Percentiles rank a stretch among this genome's conserved stretches.
Evolutionary conservation across 2,113 vertebrate species (phyloP).

Genomic region (Gymnocephalus cernua): DNA sequence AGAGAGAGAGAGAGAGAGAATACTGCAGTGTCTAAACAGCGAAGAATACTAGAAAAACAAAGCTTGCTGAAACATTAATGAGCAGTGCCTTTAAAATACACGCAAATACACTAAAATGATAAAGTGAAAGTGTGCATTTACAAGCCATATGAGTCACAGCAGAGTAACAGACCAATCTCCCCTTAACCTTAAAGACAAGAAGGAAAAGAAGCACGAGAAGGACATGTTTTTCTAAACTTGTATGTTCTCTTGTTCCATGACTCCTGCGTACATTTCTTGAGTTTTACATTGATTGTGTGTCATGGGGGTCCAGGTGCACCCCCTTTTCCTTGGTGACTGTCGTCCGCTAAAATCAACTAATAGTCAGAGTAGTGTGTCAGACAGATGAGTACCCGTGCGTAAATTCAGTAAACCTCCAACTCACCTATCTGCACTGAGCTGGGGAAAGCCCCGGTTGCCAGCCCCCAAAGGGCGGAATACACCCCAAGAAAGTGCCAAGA

Average conservation of each 20-base stretch:
- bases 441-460: slow-evolving; percentile 98
- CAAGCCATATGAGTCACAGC: slow-evolving; percentile 18
- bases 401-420: slow-evolving; percentile 73
- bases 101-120: slow-evolving; percentile 35
- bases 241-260: slow-evolving; percentile 4
- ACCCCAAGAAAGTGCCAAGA: slow-evolving; percentile 96
- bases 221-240: slow-evolving; percentile 16
- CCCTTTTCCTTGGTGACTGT: slow-evolving; percentile 6
- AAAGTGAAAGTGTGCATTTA: slow-evolving; percentile 38
- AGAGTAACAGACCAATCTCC: background rate
- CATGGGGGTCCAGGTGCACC: slow-evolving; percentile 22
- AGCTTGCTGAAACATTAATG: slow-evolving; percentile 78
- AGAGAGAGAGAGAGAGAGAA: slow-evolving; percentile 39
- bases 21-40: slow-evolving; percentile 84
- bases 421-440: slow-evolving; percentile 99
- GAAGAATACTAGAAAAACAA: slow-evolving; percentile 72
- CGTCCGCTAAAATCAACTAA: slow-evolving; percentile 27
- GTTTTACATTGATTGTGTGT: slow-evolving; percentile 7
- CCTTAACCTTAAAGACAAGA: slow-evolving; percentile 1
- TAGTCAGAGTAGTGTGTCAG: slow-evolving; percentile 41
- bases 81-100: slow-evolving; percentile 62
- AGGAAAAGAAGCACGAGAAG: background rate
- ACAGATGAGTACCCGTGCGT: slow-evolving; percentile 56
- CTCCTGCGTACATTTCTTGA: background rate
- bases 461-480: slow-evolving; percentile 95